Base-by-base conservation (phyloP, 1,140 invertebrate genomes). In the Drosophila jambulina region DNA sequence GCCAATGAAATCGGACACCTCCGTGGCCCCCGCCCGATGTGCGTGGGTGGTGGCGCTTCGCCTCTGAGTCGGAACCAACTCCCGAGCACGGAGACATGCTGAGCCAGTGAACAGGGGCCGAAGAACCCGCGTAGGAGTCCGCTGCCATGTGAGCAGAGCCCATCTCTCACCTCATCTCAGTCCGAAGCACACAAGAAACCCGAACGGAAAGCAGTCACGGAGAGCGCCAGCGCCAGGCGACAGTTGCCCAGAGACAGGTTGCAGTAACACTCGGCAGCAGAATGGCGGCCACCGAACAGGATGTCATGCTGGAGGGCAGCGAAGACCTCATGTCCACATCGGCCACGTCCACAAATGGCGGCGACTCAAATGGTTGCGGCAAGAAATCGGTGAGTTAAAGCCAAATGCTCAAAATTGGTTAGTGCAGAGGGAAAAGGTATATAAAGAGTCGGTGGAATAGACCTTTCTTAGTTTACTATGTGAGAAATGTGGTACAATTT, bases 261-360 rank as follows among this genome's bases (percentile, higher is more conserved):
- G 32, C 49, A 64, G 40, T 15, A 62, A 29, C 57, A 63, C 17
- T 34, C 32, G 29, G 23, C 27, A 45, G 21, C 45, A 61, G 15
- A 71, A 60, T 76, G 76, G 83, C 88, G 76, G 70, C 56, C 61
- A 70, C 61, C 32, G 83, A 87, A 32, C 84, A 88, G 84, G 77
- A 88, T 67, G 64, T 34, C 34, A 48, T 82, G 74, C 68, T 75
- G 46, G 78, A 78, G 48, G 72, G 60, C 62, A 69, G 43, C 62
- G 85, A 88, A 58, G 85, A 88, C 72, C 68, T 81, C 43, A 87
- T 87, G 84, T 84, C 84, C 36, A 87, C 85, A 65, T 87, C 84
- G 49, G 76, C 78, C 45, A 78, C 85, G 69, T 84, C 81, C 61
- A 71, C 85, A 59, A 90, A 90, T 78, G 78, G 77, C 32, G 81